phyloP scores from a whole-genome alignment of 2,888 invertebrate species.

The Thymelicus lineola region DNA sequence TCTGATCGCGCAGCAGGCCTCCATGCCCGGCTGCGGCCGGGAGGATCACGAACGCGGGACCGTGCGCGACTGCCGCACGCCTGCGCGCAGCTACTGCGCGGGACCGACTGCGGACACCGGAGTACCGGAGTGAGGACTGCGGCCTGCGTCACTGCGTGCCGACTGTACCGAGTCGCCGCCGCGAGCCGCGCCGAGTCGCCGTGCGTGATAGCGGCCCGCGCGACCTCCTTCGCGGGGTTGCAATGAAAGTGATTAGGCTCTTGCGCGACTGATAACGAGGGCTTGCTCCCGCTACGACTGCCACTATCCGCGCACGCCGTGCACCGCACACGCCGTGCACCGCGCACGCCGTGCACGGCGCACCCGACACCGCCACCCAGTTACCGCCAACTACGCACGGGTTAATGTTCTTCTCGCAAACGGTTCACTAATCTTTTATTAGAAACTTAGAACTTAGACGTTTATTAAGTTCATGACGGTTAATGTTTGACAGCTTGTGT shows the following conservation, averaged over 20 bases:
- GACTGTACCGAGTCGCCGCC: too few species aligned
- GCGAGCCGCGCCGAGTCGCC: conserved; percentile 25
- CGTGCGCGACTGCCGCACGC: conserved; percentile 48
- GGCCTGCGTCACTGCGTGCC: too few species aligned
- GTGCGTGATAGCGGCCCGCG: conserved; percentile 61
- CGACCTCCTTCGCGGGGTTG: conserved; percentile 78
- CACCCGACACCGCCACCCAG: background rate
- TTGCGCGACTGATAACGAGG: conserved; percentile 79
- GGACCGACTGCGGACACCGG: conserved; percentile 47
- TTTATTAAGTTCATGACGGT: background rate
- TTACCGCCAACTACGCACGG: conserved; percentile 4
- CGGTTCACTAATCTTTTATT: conserved; percentile 12
- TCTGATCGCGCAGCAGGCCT: conserved; percentile 78
- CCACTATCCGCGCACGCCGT: conserved; percentile 21
- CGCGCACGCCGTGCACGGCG: background rate
- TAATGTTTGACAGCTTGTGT: background rate
- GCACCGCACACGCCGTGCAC: background rate
- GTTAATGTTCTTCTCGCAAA: conserved; percentile 12
- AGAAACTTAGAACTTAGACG: background rate
- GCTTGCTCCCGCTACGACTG: conserved; percentile 49
- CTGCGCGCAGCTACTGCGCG: conserved; percentile 56
- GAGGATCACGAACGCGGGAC: conserved; percentile 50
- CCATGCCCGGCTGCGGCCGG: conserved; percentile 79
- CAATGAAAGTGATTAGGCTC: conserved; percentile 81
- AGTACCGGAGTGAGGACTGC: too few species aligned